Base-by-base conservation (phyloP, 2,888 invertebrate genomes). In the Polia nebulosa region DNA sequence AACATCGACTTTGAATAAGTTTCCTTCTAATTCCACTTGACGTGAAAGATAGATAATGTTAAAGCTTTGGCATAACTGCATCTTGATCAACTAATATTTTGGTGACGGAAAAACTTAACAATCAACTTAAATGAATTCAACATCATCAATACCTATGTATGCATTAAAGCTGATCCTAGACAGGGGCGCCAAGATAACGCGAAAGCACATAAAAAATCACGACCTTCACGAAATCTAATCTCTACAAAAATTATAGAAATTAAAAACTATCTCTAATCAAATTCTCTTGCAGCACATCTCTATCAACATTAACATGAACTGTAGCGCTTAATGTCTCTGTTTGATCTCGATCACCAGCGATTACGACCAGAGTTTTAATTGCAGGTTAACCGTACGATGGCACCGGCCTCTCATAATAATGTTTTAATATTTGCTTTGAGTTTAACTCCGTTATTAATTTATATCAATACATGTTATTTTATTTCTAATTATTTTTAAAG, bases 281-380 rank as follows among this genome's bases (percentile, higher is more conserved):
- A 75, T 63, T 55, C 73, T 76, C 52, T 78, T 72, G 55, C 61
- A 73, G 72, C 64, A 61, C 65, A 67, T 62, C 67, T 68, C 69
- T 58, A 69, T 47, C 56, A 51, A 60, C 76, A 75, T 75, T 73
- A 76, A 88, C 87, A 64, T 72, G 73, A 77, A 87, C 87, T 87
- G 59, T 74, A 64, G 82, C 65, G 73, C 80, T 85, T 91, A 89
- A 91, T 89, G 87, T 90, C 90, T 91, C 85, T 87, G 85, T 90
- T 88, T 85, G 85, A 84, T 88, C 88, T 87, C 84, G 83, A 89
- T 87, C 85, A 86, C 82, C 72, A 80, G 82, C 74, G 83, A 88
- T 89, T 86, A 88, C 75, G 85, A 84, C 83, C 76, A 70, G 61
- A 84, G 72, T 87, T 89, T 88, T 90, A 90, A 90, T 89, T 88